Percentiles rank a stretch among this genome's conserved stretches.
phyloP scores from a whole-genome alignment of 2,797 vertebrate genomes.

The Bovichtus variegatus region DNA sequence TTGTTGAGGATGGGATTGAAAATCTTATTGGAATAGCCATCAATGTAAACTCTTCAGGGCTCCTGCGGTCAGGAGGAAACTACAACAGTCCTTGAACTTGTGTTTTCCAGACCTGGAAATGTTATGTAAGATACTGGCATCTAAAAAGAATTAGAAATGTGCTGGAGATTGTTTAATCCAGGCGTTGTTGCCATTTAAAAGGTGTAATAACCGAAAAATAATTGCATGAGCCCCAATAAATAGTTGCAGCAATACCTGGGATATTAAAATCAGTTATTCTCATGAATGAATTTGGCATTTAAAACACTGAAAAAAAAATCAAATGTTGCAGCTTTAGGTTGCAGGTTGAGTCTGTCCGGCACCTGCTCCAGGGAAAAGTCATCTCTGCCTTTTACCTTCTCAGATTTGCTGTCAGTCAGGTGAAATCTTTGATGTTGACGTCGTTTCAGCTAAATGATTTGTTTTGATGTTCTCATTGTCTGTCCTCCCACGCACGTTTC shows the following conservation, averaged over 20 bases:
- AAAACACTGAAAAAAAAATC: neutral
- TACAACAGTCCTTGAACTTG: neutral
- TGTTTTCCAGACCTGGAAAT: neutral
- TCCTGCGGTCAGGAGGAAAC: conserved; percentile 11
- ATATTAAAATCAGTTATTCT: conserved; percentile 11
- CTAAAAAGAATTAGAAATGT: conserved; percentile 20
- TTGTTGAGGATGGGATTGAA: conserved; percentile 6
- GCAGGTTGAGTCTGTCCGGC: neutral
- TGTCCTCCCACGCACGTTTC: conserved; percentile 38
- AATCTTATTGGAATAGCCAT: conserved; percentile 11
- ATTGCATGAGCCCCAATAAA: neutral
- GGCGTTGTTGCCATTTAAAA: conserved; percentile 9
- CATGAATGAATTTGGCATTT: neutral
- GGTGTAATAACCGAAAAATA: conserved; percentile 1
- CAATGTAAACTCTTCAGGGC: neutral
- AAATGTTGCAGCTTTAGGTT: neutral
- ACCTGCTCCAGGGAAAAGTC: conserved; percentile 33
- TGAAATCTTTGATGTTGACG: conserved; percentile 23
- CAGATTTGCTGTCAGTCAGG: conserved; percentile 24
- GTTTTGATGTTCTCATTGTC: conserved; percentile 36
- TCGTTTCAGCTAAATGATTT: conserved; percentile 24
- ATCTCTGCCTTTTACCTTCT: conserved; percentile 17
- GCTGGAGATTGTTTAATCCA: conserved; percentile 23
- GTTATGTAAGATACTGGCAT: conserved; percentile 6
- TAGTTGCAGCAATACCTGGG: neutral